Conservation (phyloP, 2,888 invertebrate genomes). For the Octodonta nipae region DNA sequence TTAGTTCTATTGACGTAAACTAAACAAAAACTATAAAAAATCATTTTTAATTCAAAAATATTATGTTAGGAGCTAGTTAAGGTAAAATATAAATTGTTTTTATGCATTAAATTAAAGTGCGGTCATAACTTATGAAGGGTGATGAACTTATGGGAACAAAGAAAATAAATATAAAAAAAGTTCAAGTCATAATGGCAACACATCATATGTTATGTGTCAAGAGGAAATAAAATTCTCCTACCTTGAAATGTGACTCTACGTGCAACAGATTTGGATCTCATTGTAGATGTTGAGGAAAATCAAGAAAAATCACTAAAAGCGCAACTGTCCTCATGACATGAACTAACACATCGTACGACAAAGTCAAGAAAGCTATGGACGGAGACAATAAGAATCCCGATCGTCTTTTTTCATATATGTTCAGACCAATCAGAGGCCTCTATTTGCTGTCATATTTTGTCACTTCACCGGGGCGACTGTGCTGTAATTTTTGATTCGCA, state of each 20-base stretch:
- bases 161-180: no score
- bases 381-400: constrained; percentile 31
- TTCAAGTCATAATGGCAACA: no score
- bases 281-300: constrained; percentile 31
- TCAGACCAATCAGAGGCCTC: constrained; percentile 33
- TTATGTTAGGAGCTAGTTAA: no score
- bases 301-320: constrained; percentile 13
- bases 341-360: constrained; percentile 23
- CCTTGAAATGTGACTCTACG: constrained; percentile 57
- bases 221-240: no score
- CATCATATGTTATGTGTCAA: no score
- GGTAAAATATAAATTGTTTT: no score
- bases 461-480: constrained; percentile 35
- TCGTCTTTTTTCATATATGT: constrained; percentile 31
- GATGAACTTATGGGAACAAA: no score
- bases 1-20: no score
- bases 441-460: constrained; percentile 37
- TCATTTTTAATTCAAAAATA: no score
- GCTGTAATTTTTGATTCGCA: constrained; percentile 33
- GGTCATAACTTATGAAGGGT: no score
- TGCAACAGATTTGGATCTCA: constrained; percentile 61
- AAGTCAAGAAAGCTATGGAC: constrained; percentile 24
- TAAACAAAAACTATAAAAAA: no score
- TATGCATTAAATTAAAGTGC: no score
- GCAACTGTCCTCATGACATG: constrained; percentile 23